Conservation (phyloP, 1,140 invertebrate genomes). For the Varroa destructor region DNA sequence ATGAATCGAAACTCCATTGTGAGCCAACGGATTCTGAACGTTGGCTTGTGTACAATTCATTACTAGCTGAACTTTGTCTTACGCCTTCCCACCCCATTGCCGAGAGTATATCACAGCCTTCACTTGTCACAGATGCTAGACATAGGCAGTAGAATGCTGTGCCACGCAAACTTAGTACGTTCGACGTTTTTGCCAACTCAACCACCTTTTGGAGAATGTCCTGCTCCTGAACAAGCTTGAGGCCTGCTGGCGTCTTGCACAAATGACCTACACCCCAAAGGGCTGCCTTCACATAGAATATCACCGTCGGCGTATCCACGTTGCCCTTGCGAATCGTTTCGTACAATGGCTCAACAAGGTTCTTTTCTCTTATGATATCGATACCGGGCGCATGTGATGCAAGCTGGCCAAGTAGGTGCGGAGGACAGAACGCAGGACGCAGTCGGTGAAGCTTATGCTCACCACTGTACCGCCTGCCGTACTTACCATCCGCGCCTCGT, state of each 20-base stretch:
- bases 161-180: constrained; percentile 69
- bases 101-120: constrained; percentile 58
- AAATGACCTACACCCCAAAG: constrained; percentile 74
- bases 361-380: constrained; percentile 48
- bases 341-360: constrained; percentile 35
- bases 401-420: constrained; percentile 77
- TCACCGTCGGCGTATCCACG: constrained; percentile 38
- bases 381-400: constrained; percentile 60
- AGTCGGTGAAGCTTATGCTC: constrained; percentile 31
- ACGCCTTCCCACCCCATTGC: constrained; percentile 30
- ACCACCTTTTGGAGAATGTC: constrained; percentile 51
- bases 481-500: constrained; percentile 61
- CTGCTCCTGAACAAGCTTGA: constrained; percentile 53
- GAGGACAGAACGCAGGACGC: constrained; percentile 56
- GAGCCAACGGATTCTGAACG: constrained; percentile 8
- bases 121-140: constrained; percentile 61
- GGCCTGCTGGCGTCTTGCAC: constrained; percentile 57
- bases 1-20: constrained; percentile 20
- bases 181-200: constrained; percentile 54
- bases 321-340: constrained; percentile 37
- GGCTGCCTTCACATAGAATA: constrained; percentile 59
- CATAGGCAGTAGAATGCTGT: constrained; percentile 76
- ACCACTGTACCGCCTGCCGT: constrained; percentile 49
- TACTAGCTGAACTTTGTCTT: neutral
- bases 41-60: neutral